Evolutionary conservation across 2,888 invertebrate species (phyloP), one percentile per base, ranked within the genome.

Genomic region (Euproctis similis): DNA sequence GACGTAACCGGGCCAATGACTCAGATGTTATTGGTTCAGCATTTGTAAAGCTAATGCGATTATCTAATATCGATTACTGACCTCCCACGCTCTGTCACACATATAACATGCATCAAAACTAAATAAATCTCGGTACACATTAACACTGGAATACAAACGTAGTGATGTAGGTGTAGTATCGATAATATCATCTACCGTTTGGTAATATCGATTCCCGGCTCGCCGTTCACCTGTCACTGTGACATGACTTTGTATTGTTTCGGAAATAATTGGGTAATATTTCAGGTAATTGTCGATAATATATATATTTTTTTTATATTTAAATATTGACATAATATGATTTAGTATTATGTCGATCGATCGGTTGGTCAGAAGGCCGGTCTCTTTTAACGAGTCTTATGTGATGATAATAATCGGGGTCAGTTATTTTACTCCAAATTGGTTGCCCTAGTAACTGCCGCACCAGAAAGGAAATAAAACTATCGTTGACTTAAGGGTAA

Each of bases 31-130:
- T 12, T n/a, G 45, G 52, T 59, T 55, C 52, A 58, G 66, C 70
- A 67, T 70, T 69, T 72, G 68, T 72, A 59, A 65, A 63, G 46
- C 57, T 66, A 71, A 72, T 69, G 59, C 63, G 62, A 71, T 77
- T 80, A 80, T 77, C 74, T 73, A 77, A 77, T 72, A 73, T 71
- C 74, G 67, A 69, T 76, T 68, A 59, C 59, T 34, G 61, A 59
- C 60, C 66, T 62, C 75, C 75, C 72, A 75, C 76, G 63, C 66
- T 24, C 40, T 69, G 68, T 68, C 70, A 60, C 60, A 62, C 59
- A 63, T 69, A 62, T 59, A 52, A 54, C 45, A 46, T 18, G 38
- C 35, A 42, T 44, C 37, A 26, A 21, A 34, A 24, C 30, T 31
- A 21, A 24, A 35, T 24, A 43, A 30, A 27, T 34, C 23, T 37